A percentile compares a stretch with the other conserved stretches of the same genome.
phyloP scores from a whole-genome alignment of 2,888 invertebrate genomes.

The Cepaea hortensis region DNA sequence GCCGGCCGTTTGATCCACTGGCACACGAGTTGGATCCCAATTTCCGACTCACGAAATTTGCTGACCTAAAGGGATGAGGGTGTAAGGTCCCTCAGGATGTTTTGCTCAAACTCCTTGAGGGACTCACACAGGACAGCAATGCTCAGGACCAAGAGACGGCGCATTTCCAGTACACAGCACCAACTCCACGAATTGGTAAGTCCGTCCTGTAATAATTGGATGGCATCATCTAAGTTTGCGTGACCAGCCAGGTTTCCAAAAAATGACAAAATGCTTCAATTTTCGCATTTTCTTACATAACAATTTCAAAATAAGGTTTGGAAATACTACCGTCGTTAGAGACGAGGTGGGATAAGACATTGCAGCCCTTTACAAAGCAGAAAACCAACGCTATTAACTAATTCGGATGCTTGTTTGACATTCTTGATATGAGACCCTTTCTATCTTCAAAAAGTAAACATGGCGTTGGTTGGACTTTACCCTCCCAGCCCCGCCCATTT shows the following conservation, averaged over 20 bases:
- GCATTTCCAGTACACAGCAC: conserved; percentile 79
- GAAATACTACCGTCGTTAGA: too few relatives aligned
- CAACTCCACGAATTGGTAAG: conserved; percentile 76
- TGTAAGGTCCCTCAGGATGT: conserved; percentile 93
- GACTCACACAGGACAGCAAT: conserved; percentile 76
- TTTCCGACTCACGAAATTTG: conserved; percentile 92
- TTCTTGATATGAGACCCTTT: not conserved
- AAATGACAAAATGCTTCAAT: too few relatives aligned
- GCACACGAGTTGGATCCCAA: conserved; percentile 92
- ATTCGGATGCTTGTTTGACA: too few relatives aligned
- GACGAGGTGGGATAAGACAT: too few relatives aligned
- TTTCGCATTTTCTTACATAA: too few relatives aligned
- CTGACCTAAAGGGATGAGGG: conserved; percentile 94
- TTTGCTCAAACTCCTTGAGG: conserved; percentile 84
- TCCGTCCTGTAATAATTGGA: conserved; percentile 26
- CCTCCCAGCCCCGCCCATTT: too few relatives aligned
- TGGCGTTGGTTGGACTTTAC: not conserved
- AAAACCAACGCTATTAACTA: too few relatives aligned
- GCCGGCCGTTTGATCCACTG: conserved; percentile 83
- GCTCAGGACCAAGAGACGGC: conserved; percentile 88
- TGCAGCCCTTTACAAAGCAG: too few relatives aligned
- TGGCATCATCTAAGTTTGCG: too few relatives aligned
- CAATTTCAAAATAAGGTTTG: too few relatives aligned
- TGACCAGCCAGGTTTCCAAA: too few relatives aligned
- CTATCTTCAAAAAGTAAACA: not conserved